phyloP scores from a whole-genome alignment of 2,797 vertebrate genomes.

The Anguilla pacifica region DNA sequence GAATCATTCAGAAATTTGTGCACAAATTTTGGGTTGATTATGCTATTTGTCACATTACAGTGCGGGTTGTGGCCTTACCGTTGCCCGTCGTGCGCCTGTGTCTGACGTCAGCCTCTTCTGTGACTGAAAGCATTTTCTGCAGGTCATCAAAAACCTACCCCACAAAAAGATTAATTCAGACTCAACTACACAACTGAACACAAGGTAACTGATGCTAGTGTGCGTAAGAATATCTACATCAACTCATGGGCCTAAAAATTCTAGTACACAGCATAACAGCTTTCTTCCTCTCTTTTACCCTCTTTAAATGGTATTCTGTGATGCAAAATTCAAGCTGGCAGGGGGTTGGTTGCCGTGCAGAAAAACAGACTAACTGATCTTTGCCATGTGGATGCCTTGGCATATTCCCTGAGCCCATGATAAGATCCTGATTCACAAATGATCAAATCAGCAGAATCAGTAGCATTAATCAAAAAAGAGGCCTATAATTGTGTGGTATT shows the following conservation, averaged over 20 bases:
- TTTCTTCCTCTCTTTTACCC: background rate
- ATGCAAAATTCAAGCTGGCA: too few relatives aligned
- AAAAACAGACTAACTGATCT: background rate
- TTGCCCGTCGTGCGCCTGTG: constrained; percentile 39
- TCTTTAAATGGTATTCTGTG: background rate
- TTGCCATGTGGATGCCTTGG: background rate
- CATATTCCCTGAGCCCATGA: too few relatives aligned
- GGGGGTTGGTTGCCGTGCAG: too few relatives aligned
- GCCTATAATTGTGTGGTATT: background rate
- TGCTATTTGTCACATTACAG: too few relatives aligned
- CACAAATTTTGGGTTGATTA: too few relatives aligned
- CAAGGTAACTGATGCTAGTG: background rate
- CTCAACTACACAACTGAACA: background rate
- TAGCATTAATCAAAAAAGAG: too few relatives aligned
- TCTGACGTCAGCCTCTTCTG: constrained; percentile 38
- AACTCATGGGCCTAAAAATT: background rate
- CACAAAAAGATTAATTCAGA: constrained; percentile 5
- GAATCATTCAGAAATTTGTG: too few relatives aligned
- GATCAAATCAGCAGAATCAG: too few relatives aligned
- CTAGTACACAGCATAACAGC: background rate
- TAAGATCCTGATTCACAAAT: too few relatives aligned
- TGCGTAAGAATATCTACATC: too few relatives aligned
- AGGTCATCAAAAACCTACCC: constrained; percentile 86
- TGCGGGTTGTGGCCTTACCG: constrained; percentile 42
- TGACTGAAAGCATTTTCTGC: constrained; percentile 69